Evolutionary conservation across 2,888 invertebrate genomes (phyloP).

Genomic region (Polymixis lichenea): DNA sequence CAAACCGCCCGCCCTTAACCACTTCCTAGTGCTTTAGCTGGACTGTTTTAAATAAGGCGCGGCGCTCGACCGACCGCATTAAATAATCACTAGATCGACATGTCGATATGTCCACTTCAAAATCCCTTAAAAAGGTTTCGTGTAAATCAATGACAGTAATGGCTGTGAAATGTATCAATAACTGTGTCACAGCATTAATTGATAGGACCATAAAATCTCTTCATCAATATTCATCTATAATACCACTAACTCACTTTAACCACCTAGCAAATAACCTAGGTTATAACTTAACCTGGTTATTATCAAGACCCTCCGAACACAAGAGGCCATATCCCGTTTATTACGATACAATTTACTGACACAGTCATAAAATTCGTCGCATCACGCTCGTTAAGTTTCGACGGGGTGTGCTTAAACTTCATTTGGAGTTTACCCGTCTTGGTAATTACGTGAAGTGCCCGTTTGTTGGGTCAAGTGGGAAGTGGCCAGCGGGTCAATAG

Average conservation of each 20-base stretch:
- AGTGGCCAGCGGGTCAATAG: slow-evolving; percentile 27
- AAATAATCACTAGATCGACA: not conserved
- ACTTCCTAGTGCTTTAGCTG: too few relatives aligned
- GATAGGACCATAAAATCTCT: not conserved
- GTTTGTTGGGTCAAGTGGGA: slow-evolving; percentile 39
- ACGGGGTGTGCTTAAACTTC: slow-evolving; percentile 51
- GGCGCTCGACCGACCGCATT: not conserved
- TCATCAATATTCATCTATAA: slow-evolving; percentile 1
- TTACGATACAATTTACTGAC: slow-evolving; percentile 51
- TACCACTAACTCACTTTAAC: not conserved
- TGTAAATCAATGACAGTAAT: not conserved
- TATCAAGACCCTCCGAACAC: not conserved
- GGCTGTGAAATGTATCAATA: not conserved
- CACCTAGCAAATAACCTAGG: slow-evolving; percentile 17
- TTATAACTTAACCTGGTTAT: slow-evolving; percentile 32
- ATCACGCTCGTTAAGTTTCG: slow-evolving; percentile 45
- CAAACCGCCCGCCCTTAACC: too few relatives aligned
- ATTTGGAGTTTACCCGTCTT: slow-evolving; percentile 44
- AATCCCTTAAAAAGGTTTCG: not conserved
- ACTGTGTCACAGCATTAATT: not conserved
- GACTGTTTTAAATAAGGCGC: too few relatives aligned
- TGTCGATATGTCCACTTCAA: not conserved
- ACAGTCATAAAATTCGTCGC: slow-evolving; percentile 55
- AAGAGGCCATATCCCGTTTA: slow-evolving; percentile 44
- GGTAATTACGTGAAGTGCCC: slow-evolving; percentile 41